Percentiles rank a stretch among this genome's conserved stretches.
These are phyloP conservation scores for Nemoura dubitans DNA, from an alignment of 2,888 invertebrate genomes.

Conservation along the genomic window DNA sequence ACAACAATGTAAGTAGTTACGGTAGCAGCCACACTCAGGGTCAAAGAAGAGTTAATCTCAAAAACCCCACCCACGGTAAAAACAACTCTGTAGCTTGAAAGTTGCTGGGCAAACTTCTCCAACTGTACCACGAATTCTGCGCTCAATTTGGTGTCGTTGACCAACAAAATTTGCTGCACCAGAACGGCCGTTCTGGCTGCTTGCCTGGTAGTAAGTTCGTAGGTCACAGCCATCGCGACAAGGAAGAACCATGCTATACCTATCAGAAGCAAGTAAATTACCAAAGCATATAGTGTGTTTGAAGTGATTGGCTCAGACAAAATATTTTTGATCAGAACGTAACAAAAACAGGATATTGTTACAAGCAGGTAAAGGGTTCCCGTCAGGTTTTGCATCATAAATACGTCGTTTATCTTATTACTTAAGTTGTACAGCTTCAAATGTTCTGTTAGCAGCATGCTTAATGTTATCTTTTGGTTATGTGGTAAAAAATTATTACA, in stretches of 20 bases:
- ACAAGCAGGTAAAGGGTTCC: neutral
- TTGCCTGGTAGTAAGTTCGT: neutral
- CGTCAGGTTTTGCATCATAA: neutral
- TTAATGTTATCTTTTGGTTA: neutral
- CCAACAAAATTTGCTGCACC: neutral
- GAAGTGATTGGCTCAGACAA: neutral
- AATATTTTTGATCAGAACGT: neutral
- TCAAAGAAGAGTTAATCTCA: no score
- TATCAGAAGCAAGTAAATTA: neutral
- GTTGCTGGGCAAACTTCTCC: no score
- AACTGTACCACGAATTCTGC: no score
- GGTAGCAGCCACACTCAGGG: no score
- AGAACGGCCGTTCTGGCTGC: neutral
- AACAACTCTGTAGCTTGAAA: no score
- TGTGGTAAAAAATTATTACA: neutral
- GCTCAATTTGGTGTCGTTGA: neutral
- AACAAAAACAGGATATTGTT: neutral
- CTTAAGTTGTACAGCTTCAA: neutral
- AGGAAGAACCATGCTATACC: neutral
- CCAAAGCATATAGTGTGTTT: neutral
- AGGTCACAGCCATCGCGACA: neutral
- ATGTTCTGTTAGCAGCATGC: neutral
- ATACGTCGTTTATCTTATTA: neutral
- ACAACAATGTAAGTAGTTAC: no score
- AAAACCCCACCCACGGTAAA: no score